These are phyloP conservation scores for Pollenia angustigena DNA, from an alignment of 2,888 invertebrate species.

Conservation along the genomic window DNA sequence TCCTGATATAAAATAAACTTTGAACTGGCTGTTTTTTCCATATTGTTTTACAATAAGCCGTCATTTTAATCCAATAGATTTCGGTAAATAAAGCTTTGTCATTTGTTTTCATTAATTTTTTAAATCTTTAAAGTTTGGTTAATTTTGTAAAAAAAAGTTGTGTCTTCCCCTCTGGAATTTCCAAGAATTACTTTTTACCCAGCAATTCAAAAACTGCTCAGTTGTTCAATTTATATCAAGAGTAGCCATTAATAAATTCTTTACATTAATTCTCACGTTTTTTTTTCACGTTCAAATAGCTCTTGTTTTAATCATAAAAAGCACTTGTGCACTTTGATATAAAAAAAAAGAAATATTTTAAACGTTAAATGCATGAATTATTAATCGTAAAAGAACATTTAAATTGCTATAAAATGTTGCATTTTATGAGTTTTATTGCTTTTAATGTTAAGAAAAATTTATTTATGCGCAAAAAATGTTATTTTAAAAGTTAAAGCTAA, in stretches of 20 bases:
- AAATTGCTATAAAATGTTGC: constrained; percentile 60
- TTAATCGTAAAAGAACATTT: constrained; percentile 59
- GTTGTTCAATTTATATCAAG: not conserved
- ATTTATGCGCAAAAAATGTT: not conserved
- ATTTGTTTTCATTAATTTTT: too few relatives aligned
- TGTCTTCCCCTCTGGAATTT: too few relatives aligned
- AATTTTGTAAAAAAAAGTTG: too few relatives aligned
- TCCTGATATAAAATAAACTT: not conserved
- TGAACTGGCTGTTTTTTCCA: not conserved
- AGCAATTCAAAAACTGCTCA: too few relatives aligned
- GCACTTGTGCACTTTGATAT: constrained; percentile 36
- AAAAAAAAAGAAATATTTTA: constrained; percentile 11
- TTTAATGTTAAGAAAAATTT: constrained; percentile 18
- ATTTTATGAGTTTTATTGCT: constrained; percentile 60
- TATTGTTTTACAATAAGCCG: too few relatives aligned
- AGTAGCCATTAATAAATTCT: not conserved
- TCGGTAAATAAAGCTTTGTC: too few relatives aligned
- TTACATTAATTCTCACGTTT: not conserved
- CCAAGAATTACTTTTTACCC: too few relatives aligned
- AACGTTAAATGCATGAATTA: constrained; percentile 21
- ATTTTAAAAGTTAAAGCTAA: too few relatives aligned
- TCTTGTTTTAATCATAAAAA: constrained; percentile 42
- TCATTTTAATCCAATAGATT: too few relatives aligned
- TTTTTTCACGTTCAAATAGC: not conserved
- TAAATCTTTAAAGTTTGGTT: too few relatives aligned